Percentiles rank a stretch among this genome's conserved stretches.
Evolutionary conservation across 2,888 invertebrate genomes (phyloP).

Genomic region (Amiota mariae): DNA sequence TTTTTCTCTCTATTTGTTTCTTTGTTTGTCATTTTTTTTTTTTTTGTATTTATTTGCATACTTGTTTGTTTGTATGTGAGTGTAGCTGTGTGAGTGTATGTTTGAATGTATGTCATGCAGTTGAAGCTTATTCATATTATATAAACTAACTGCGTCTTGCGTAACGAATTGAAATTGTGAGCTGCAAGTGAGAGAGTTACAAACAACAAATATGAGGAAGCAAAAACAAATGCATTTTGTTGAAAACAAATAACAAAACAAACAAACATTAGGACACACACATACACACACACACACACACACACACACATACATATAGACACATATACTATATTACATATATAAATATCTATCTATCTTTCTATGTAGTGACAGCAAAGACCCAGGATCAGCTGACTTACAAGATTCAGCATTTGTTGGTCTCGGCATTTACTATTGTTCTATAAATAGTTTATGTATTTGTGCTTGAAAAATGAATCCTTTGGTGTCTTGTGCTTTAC

Average conservation of each 20-base stretch:
- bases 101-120: slow-evolving; percentile 41
- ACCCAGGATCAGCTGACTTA: slow-evolving; percentile 19
- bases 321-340: no score
- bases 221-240: no score
- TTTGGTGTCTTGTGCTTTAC: slow-evolving; percentile 17
- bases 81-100: slow-evolving; percentile 13
- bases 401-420: background rate
- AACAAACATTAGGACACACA: background rate
- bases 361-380: background rate
- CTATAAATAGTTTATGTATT: background rate
- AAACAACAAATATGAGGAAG: background rate
- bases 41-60: slow-evolving; percentile 23
- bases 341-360: no score
- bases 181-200: background rate
- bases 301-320: background rate
- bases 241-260: background rate
- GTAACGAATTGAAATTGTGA: slow-evolving; percentile 61
- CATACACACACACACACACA: background rate
- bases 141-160: slow-evolving; percentile 65
- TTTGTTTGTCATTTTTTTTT: slow-evolving; percentile 8
- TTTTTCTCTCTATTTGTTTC: slow-evolving; percentile 11
- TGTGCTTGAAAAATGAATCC: slow-evolving; percentile 27
- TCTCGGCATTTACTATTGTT: no score
- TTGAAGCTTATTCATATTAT: slow-evolving; percentile 60
- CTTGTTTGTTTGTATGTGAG: slow-evolving; percentile 41